phyloP scores from a whole-genome alignment of 2,888 invertebrate species.

The Acleris holmiana region DNA sequence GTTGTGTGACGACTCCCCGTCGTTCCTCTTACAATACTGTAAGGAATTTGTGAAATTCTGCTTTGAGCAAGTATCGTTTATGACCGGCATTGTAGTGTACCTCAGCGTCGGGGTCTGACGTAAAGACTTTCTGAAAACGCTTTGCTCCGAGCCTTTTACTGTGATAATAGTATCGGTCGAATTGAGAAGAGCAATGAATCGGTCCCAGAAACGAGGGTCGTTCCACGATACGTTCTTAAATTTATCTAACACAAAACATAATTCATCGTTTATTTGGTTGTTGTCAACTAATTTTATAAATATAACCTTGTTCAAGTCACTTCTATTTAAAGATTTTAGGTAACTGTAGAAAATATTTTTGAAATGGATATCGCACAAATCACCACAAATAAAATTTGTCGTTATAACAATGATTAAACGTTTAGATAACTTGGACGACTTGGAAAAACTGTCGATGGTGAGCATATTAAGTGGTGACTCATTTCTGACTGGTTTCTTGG shows the following conservation, averaged over 20 bases:
- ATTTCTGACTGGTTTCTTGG: conserved; percentile 89
- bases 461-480: conserved; percentile 87
- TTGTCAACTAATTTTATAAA: conserved; percentile 77
- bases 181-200: conserved; percentile 91
- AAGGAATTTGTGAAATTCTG: conserved; percentile 81
- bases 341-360: conserved; percentile 80
- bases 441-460: conserved; percentile 78
- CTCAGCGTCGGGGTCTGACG: conserved; percentile 77
- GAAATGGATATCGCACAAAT: conserved; percentile 77
- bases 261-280: conserved; percentile 77
- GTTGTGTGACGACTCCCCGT: conserved; percentile 82
- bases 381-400: conserved; percentile 79
- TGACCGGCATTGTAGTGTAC: conserved; percentile 84
- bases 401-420: conserved; percentile 85
- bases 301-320: conserved; percentile 76
- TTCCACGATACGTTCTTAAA: conserved; percentile 89
- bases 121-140: conserved; percentile 81
- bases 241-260: conserved; percentile 76
- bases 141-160: conserved; percentile 72
- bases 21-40: conserved; percentile 75
- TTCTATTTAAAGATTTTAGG: conserved; percentile 75
- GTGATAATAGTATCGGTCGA: conserved; percentile 84
- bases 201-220: conserved; percentile 94
- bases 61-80: conserved; percentile 82
- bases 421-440: conserved; percentile 78